phyloP scores from a whole-genome alignment of 2,888 invertebrate species.

The Tenodera sinensis region DNA sequence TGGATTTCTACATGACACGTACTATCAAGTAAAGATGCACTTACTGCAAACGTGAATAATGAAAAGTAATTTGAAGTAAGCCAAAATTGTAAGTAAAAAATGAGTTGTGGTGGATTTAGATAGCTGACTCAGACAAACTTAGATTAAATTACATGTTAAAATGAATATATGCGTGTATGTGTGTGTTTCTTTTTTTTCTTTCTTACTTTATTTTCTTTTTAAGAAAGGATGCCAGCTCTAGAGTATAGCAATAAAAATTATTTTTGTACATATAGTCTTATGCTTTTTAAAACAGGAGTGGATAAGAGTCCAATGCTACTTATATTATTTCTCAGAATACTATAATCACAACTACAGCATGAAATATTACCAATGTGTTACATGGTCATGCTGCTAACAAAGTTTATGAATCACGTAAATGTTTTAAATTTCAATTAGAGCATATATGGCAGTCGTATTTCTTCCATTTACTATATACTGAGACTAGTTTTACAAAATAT shows the following conservation, averaged over 20 bases:
- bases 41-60: constrained; percentile 1
- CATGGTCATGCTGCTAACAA: background rate
- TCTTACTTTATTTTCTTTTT: background rate
- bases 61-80: background rate
- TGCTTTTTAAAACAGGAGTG: background rate
- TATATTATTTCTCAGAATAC: background rate
- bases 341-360: background rate
- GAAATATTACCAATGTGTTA: background rate
- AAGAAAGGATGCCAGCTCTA: background rate
- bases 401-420: background rate
- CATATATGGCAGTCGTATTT: background rate
- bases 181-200: background rate
- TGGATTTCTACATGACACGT: background rate
- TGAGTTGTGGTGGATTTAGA: background rate
- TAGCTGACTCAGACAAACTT: background rate
- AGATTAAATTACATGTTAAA: background rate
- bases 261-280: background rate
- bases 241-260: background rate
- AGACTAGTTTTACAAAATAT: background rate
- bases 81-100: background rate
- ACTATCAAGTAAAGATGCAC: constrained; percentile 11
- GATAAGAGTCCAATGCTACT: background rate
- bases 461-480: background rate
- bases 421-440: background rate
- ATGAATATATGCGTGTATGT: background rate